Conservation (phyloP, 2,113 vertebrate genomes). For the Pangasianodon gigas region DNA sequence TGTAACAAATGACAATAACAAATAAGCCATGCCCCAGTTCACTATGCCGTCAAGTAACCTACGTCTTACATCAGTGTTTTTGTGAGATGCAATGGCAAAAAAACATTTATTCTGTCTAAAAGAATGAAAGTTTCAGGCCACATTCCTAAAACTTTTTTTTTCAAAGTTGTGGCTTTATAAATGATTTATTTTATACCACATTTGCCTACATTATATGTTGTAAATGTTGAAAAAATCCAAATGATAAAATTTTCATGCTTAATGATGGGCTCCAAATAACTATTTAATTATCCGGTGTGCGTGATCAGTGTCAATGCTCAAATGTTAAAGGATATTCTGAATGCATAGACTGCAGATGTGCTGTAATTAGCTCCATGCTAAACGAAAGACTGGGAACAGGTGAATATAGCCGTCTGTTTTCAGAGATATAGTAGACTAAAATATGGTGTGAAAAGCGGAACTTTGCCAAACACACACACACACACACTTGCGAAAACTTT, state of each 20-base stretch:
- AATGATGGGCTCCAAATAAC: conserved; percentile 13
- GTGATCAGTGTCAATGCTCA: conserved; percentile 34
- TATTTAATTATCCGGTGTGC: conserved; percentile 39
- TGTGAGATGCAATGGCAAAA: neutral
- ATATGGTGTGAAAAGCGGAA: conserved; percentile 42
- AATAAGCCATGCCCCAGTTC: neutral
- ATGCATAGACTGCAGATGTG: conserved; percentile 57
- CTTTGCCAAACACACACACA: conserved; percentile 11
- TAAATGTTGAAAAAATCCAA: neutral
- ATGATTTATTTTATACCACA: neutral
- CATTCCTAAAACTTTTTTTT: neutral
- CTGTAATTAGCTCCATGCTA: conserved; percentile 64
- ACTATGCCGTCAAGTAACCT: neutral
- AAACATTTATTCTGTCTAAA: neutral
- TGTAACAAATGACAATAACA: neutral
- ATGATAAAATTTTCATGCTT: conserved; percentile 11
- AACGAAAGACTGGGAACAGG: conserved; percentile 22
- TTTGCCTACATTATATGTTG: neutral
- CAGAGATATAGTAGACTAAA: conserved; percentile 35
- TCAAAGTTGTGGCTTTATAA: neutral
- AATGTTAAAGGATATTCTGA: conserved; percentile 44
- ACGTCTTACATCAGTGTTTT: neutral
- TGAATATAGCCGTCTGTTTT: conserved; percentile 38
- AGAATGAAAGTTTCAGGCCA: neutral
- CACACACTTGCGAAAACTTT: conserved; percentile 47